Evolutionary conservation across 2,888 invertebrate genomes (phyloP), one percentile per base, ranked within the genome.

Genomic region (Petrolisthes manimaculis): DNA sequence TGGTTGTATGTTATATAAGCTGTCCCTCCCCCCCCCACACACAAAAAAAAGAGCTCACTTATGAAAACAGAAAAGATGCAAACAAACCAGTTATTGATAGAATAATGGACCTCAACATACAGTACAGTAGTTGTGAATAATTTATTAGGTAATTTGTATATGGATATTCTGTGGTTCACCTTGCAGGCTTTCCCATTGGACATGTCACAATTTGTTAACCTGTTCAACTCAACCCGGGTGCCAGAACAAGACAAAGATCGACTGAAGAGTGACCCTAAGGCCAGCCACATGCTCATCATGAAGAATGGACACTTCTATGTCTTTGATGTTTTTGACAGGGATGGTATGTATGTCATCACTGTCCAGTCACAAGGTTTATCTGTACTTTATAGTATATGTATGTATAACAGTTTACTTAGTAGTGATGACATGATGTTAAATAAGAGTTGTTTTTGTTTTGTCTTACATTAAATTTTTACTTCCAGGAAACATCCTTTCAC

Each of bases 131-230:
- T 61, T 61, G n/a, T 18, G 54, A 4, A 56, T 86, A 3, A 21
- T 61, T 6, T 51, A 53, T 94, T 93, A 92, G 94, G 94, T 92
- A 94, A 96, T 92, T 54, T 78, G 6, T 37, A 18, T 37, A 8
- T 78, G 37, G 14, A 21, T 54, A 94, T 96, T 67, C 96, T 96
- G 91, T 95, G 93, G 83, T 93, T 37, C 37, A 37, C 37, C 37
- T 37, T 93, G 92, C 94, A 99, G 94, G 99, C 98, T 0, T 99
- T 96, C 93, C 99, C 99, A 4, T 94, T 99, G 89, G 99, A 99
- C 93, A 99, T 99, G 99, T 97, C 97, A 91, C 99, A 99, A 92
- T 99, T 97, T 94, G 94, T 94, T 84, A 96, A 96, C 86, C 94
- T 99, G 8, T 99, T 99, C 93, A 96, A 96, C 92, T 96, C 97